Conservation (phyloP, 2,113 vertebrate species). For the Crotalus tigris region DNA sequence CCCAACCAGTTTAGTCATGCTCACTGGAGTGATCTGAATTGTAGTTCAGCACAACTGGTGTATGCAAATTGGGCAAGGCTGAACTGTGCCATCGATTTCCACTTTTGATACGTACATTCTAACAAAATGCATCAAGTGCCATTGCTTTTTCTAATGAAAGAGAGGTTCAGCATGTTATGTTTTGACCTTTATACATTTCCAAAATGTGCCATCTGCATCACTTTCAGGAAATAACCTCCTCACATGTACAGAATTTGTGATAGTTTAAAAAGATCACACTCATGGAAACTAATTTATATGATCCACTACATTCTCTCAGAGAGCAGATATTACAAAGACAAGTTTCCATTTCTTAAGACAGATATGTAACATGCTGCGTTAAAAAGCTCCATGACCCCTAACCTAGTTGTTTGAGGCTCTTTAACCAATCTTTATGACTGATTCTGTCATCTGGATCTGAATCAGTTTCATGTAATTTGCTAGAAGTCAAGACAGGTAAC, state of each 20-base stretch:
- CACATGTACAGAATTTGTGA: background rate
- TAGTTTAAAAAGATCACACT: background rate
- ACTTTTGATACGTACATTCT: background rate
- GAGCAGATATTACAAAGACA: background rate
- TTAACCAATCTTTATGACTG: background rate
- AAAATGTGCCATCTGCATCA: background rate
- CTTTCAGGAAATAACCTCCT: background rate
- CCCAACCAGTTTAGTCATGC: background rate
- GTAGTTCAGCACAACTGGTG: background rate
- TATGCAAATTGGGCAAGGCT: background rate
- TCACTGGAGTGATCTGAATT: background rate
- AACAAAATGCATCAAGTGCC: background rate
- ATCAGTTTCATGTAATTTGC: background rate
- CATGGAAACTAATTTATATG: background rate
- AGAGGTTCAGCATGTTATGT: background rate
- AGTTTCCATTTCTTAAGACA: background rate
- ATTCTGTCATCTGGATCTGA: background rate
- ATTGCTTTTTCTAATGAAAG: background rate
- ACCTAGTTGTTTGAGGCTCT: background rate
- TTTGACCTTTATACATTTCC: background rate
- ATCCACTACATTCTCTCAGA: background rate
- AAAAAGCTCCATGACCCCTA: background rate
- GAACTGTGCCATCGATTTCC: background rate
- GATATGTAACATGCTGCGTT: background rate
- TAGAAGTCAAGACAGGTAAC: background rate